Evolutionary conservation across 2,113 vertebrate genomes (phyloP).

Genomic region (Empidonax alnorum): DNA sequence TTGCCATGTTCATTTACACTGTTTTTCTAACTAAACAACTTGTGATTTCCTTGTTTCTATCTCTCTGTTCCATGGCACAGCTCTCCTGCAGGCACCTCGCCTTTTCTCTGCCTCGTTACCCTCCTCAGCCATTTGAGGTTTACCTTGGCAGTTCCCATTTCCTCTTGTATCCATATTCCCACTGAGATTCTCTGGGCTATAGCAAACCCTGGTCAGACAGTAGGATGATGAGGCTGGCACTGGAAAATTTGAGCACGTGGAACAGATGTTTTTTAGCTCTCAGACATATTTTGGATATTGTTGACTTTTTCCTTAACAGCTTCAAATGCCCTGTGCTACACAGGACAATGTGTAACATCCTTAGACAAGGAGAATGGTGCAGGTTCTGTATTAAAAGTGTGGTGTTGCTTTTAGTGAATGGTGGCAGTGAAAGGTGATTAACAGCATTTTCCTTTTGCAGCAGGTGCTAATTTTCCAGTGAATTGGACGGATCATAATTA

Average conservation of each 20-base stretch:
- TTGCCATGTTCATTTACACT: not conserved
- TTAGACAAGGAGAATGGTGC: not conserved
- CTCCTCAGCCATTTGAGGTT: not conserved
- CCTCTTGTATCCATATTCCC: not conserved
- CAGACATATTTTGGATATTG: not conserved
- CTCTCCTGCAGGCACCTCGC: not conserved
- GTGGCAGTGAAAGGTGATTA: not conserved
- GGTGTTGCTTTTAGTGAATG: not conserved
- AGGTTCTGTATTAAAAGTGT: not conserved
- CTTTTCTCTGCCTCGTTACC: not conserved
- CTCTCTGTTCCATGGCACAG: not conserved
- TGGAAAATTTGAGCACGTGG: not conserved
- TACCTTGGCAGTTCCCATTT: not conserved
- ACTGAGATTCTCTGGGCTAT: not conserved
- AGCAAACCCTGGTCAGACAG: not conserved
- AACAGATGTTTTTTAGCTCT: not conserved
- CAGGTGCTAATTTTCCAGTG: not conserved
- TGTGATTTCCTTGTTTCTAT: not conserved
- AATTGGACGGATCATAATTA: not conserved
- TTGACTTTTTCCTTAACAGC: not conserved
- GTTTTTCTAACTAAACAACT: not conserved
- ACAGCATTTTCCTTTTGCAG: not conserved
- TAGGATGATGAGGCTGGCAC: not conserved
- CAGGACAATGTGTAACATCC: no score
- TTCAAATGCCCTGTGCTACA: no score